phyloP scores from a whole-genome alignment of 2,797 vertebrate species.

The Micromesistius poutassou region DNA sequence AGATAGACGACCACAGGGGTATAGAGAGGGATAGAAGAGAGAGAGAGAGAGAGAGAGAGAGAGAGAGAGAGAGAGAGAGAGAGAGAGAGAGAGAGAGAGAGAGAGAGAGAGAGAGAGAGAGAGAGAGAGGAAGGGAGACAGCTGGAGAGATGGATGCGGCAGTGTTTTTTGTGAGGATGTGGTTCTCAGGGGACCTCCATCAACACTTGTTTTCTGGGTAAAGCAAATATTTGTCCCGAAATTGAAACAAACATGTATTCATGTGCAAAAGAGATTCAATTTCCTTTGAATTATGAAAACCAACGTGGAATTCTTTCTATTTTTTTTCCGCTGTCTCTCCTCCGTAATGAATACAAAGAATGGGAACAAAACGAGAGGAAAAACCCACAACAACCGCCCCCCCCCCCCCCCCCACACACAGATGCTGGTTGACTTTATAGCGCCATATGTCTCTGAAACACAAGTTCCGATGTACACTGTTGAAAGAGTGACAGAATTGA shows the following conservation, averaged over 20 bases:
- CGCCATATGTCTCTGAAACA: not conserved
- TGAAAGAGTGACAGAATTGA: not conserved
- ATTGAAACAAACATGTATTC: conserved; percentile 12
- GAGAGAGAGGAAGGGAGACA: not conserved
- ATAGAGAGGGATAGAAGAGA: not conserved
- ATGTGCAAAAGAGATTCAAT: conserved; percentile 12
- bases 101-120: not conserved
- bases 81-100: not conserved
- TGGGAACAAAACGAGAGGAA: not conserved
- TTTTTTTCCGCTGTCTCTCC: not conserved
- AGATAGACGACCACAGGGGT: not conserved
- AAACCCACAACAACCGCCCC: not conserved
- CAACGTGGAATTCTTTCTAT: conserved; percentile 2
- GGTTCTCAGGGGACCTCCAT: not conserved
- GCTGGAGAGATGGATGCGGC: not conserved
- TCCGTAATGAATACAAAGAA: not conserved
- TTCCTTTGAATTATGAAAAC: conserved; percentile 10
- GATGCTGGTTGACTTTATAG: not conserved
- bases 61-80: not conserved
- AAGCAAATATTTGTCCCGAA: conserved; percentile 2
- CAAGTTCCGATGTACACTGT: not conserved
- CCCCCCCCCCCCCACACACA: not conserved
- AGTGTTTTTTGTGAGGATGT: not conserved
- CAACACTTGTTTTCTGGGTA: not conserved
- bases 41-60: not conserved